Conservation (phyloP, 2,113 vertebrate species). For the Protobothrops mucrosquamatus region DNA sequence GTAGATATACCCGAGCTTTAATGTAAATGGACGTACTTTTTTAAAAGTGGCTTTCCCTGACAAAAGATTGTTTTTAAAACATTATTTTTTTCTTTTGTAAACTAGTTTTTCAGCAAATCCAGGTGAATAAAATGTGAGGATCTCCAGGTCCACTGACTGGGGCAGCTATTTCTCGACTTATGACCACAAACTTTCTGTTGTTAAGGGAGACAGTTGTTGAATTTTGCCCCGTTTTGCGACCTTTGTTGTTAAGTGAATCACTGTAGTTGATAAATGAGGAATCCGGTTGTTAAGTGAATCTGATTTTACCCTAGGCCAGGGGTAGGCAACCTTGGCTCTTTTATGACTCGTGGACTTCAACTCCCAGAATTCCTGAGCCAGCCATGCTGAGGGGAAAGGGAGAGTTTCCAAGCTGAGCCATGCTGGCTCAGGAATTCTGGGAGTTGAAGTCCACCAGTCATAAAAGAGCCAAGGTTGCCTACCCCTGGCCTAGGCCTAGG, state of each 20-base stretch:
- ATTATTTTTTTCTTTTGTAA: neutral
- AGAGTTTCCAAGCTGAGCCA: too few species aligned
- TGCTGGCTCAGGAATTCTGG: too few species aligned
- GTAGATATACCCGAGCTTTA: neutral
- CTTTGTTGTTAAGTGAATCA: neutral
- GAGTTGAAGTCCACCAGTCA: too few species aligned
- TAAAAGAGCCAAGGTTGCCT: too few species aligned
- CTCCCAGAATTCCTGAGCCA: too few species aligned
- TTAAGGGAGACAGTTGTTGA: neutral
- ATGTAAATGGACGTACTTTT: neutral
- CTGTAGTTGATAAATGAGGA: neutral
- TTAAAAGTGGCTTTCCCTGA: neutral
- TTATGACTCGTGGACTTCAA: too few species aligned
- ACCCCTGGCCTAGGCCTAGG: too few species aligned
- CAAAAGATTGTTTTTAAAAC: neutral
- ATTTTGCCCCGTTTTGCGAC: neutral
- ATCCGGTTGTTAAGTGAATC: neutral
- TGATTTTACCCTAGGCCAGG: too few species aligned
- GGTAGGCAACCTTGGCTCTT: too few species aligned
- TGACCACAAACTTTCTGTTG: neutral
- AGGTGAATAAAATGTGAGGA: neutral
- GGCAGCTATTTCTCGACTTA: neutral
- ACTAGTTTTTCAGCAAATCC: neutral
- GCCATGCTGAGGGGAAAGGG: too few species aligned
- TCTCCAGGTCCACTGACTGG: neutral